Evolutionary conservation across 2,797 vertebrate species (phyloP).

Genomic region (Passerculus sandwichensis): DNA sequence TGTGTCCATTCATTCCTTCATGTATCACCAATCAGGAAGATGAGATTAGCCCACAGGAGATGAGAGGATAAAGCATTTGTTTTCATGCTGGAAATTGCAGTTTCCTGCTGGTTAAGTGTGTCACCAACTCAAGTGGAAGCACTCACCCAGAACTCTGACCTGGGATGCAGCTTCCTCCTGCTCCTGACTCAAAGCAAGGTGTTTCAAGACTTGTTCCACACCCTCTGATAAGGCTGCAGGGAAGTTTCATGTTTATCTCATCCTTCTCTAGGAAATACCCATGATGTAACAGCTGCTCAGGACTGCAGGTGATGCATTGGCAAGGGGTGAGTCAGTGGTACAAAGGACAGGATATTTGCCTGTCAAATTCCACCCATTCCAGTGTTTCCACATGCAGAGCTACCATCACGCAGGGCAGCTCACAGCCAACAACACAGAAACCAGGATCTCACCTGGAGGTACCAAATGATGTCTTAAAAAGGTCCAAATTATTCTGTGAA

Average conservation of each 20-base stretch:
- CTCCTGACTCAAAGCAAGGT: not conserved
- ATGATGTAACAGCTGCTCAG: not conserved
- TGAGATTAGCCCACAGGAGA: not conserved
- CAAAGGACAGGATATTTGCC: not conserved
- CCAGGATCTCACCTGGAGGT: not conserved
- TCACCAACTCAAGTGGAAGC: not conserved
- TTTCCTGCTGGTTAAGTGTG: not conserved
- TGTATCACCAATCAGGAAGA: not conserved
- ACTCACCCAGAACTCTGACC: not conserved
- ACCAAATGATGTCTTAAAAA: not conserved
- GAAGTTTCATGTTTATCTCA: not conserved
- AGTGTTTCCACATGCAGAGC: accelerated
- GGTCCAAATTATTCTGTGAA: not conserved
- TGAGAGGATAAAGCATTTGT: conserved; percentile 2
- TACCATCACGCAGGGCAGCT: not conserved
- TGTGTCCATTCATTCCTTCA: not conserved
- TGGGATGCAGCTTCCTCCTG: not conserved
- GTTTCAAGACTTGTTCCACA: not conserved
- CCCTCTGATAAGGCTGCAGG: conserved; percentile 5
- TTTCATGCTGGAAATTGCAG: not conserved
- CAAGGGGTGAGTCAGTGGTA: not conserved
- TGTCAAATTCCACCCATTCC: not conserved
- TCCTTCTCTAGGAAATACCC: conserved; percentile 4
- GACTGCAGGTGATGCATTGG: not conserved
- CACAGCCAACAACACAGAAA: not conserved